Conservation (phyloP, 2,113 vertebrate genomes). For the Labeo catla region DNA sequence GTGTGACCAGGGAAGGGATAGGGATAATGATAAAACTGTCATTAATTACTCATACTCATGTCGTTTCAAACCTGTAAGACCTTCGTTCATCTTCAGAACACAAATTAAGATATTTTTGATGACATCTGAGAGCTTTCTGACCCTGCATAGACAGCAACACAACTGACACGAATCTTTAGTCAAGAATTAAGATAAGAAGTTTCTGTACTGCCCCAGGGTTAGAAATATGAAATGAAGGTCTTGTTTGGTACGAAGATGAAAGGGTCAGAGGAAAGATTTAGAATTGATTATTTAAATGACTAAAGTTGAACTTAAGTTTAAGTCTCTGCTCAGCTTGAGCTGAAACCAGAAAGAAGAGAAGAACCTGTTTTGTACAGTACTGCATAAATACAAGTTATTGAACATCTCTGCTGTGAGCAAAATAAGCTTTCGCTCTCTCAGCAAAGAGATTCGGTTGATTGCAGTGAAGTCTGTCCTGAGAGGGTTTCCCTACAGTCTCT, state of each 20-base stretch:
- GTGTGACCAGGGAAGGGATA: too few relatives aligned
- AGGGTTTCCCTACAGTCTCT: constrained; percentile 28
- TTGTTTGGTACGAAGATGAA: neutral
- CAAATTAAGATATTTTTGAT: too few relatives aligned
- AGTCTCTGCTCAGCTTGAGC: neutral
- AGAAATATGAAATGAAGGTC: neutral
- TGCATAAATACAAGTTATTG: neutral
- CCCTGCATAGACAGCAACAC: too few relatives aligned
- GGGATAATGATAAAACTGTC: too few relatives aligned
- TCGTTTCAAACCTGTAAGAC: too few relatives aligned
- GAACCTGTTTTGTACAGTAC: neutral
- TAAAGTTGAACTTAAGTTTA: neutral
- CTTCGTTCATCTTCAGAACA: too few relatives aligned
- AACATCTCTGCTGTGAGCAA: neutral
- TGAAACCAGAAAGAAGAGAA: neutral
- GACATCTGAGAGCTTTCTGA: too few relatives aligned
- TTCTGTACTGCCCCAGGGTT: neutral
- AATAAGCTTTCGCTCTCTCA: neutral
- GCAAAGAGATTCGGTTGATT: neutral
- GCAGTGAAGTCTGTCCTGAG: constrained; percentile 4
- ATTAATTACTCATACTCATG: too few relatives aligned
- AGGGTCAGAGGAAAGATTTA: neutral
- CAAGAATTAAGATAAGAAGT: neutral
- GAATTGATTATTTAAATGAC: neutral
- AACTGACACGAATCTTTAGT: neutral